phyloP scores from a whole-genome alignment of 2,888 invertebrate genomes.

The Acleris cristana region DNA sequence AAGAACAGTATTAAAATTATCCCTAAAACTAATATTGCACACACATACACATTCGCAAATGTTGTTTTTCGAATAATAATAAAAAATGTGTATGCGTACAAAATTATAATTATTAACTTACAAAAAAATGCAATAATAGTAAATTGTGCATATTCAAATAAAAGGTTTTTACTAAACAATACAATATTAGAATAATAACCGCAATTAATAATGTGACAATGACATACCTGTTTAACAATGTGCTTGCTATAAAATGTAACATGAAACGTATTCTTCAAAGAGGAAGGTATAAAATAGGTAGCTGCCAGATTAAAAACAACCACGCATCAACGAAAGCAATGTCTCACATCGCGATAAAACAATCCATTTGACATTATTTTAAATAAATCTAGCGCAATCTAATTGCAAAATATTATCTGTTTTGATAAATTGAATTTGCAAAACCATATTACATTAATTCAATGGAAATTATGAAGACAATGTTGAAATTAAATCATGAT shows the following conservation, averaged over 20 bases:
- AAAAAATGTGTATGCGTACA: slow-evolving; percentile 81
- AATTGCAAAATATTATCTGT: slow-evolving; percentile 68
- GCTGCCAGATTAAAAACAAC: slow-evolving; percentile 44
- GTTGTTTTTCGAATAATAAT: slow-evolving; percentile 62
- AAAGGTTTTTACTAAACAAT: slow-evolving; percentile 79
- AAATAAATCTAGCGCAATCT: slow-evolving; percentile 79
- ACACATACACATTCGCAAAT: slow-evolving; percentile 82
- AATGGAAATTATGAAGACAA: slow-evolving; percentile 63
- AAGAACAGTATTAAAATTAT: slow-evolving; percentile 71
- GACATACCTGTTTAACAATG: slow-evolving; percentile 64
- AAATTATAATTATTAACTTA: slow-evolving; percentile 71
- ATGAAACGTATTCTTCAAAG: slow-evolving; percentile 42
- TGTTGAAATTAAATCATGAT: slow-evolving; percentile 63
- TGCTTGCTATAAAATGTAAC: slow-evolving; percentile 59
- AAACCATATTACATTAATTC: slow-evolving; percentile 53
- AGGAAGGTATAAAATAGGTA: slow-evolving; percentile 40
- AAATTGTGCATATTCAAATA: slow-evolving; percentile 81
- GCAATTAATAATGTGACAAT: slow-evolving; percentile 73
- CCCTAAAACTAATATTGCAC: slow-evolving; percentile 83
- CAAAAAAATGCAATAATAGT: slow-evolving; percentile 76
- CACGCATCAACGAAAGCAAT: slow-evolving; percentile 64
- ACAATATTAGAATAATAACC: slow-evolving; percentile 76
- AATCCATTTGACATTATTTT: slow-evolving; percentile 51
- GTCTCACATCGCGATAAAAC: slow-evolving; percentile 68
- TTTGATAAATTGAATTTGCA: slow-evolving; percentile 50